Percentiles rank a stretch among this genome's conserved stretches.
Evolutionary conservation across 2,113 vertebrate species (phyloP).

Genomic region (Tyrannus savana): DNA sequence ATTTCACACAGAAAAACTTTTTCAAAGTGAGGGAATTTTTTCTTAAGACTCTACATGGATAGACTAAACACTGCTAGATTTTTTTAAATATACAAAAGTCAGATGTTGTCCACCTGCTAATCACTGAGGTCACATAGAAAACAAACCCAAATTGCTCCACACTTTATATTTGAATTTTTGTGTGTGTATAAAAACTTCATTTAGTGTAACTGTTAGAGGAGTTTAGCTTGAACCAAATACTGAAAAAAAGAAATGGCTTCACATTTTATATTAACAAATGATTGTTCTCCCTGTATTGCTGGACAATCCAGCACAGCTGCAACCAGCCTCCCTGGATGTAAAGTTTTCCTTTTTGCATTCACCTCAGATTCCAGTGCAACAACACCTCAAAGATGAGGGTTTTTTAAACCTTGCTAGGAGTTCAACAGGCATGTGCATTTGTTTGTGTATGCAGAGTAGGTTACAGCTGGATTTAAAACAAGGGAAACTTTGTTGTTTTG

Average conservation of each 20-base stretch:
- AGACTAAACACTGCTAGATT: slow-evolving; percentile 34
- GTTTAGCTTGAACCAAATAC: neutral
- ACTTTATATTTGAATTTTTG: neutral
- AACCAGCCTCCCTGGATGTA: neutral
- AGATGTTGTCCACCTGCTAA: slow-evolving; percentile 21
- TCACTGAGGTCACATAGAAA: neutral
- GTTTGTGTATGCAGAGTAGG: neutral
- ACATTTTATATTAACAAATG: neutral
- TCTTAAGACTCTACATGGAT: neutral
- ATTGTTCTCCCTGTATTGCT: neutral
- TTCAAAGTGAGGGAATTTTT: neutral
- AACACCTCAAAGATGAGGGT: neutral
- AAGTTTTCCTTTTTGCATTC: neutral
- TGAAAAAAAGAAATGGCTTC: neutral
- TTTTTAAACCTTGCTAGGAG: neutral
- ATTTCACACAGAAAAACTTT: neutral
- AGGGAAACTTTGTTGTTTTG: neutral
- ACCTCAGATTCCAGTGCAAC: neutral
- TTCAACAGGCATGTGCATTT: neutral
- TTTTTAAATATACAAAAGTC: neutral
- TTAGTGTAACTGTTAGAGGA: neutral
- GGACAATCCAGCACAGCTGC: neutral
- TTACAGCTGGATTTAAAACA: neutral
- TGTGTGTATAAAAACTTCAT: neutral
- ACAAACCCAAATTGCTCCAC: neutral